Evolutionary conservation across 2,888 invertebrate genomes (phyloP).

Genomic region (Hipparchia sbordonii): DNA sequence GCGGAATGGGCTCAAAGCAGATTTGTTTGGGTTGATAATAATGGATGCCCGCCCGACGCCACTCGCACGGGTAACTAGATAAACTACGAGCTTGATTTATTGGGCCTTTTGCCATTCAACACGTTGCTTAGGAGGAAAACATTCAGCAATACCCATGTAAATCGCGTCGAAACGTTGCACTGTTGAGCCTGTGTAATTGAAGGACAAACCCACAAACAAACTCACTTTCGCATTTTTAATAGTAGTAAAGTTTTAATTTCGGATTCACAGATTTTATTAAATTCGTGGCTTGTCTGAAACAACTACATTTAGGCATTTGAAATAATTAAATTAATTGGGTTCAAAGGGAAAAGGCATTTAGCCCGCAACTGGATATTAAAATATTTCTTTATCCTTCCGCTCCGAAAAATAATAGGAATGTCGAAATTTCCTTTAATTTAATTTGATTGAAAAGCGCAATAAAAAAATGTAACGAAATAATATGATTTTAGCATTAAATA

Average conservation of each 20-base stretch:
- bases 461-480: too few relatives aligned
- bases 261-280: background rate
- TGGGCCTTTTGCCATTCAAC: background rate
- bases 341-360: background rate
- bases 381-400: background rate
- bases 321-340: slow-evolving; percentile 12
- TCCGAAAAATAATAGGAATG: slow-evolving; percentile 3
- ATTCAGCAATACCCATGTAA: too few relatives aligned
- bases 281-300: background rate
- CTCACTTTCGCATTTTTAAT: too few relatives aligned
- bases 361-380: background rate
- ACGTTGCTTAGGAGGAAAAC: background rate
- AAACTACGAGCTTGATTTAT: background rate
- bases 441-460: too few relatives aligned
- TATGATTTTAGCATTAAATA: too few relatives aligned
- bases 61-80: background rate
- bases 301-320: background rate
- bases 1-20: background rate
- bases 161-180: too few relatives aligned
- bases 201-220: too few relatives aligned
- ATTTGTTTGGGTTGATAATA: slow-evolving; percentile 8
- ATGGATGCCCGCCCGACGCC: background rate
- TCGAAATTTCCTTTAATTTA: background rate
- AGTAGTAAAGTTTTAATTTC: background rate
- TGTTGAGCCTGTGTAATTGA: too few relatives aligned